Percentiles rank a stretch among this genome's conserved stretches.
Evolutionary conservation across 2,888 invertebrate species (phyloP).

Genomic region (Hydrotaea diabolus): DNA sequence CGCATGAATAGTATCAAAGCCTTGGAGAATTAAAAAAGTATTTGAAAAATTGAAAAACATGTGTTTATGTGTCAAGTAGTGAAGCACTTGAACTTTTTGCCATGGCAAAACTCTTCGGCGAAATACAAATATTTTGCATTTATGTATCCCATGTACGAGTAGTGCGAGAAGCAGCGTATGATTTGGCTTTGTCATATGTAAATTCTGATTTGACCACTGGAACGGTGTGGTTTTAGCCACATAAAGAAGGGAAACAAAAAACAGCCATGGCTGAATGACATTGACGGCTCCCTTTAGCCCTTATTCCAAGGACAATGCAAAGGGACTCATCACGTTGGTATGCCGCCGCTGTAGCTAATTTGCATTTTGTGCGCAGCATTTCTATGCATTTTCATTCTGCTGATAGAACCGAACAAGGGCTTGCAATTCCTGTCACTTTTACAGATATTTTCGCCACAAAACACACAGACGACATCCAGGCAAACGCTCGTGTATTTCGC

Average conservation of each 20-base stretch:
- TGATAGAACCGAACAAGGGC: neutral
- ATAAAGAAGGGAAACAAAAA: too few relatives aligned
- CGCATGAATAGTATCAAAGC: too few relatives aligned
- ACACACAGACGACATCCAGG: neutral
- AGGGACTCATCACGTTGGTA: conserved; percentile 13
- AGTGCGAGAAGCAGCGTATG: neutral
- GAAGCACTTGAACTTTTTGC: too few relatives aligned
- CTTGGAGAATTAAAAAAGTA: too few relatives aligned
- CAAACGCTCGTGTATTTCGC: neutral
- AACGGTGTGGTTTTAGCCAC: neutral
- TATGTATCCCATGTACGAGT: neutral
- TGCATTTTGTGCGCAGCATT: conserved; percentile 22
- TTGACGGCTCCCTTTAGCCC: neutral
- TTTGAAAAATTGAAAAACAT: too few relatives aligned
- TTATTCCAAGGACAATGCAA: neutral
- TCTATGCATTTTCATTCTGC: neutral
- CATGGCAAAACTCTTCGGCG: too few relatives aligned
- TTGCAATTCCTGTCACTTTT: neutral
- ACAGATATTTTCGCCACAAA: neutral
- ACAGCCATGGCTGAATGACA: neutral
- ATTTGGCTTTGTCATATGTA: neutral
- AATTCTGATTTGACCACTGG: neutral
- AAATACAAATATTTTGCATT: too few relatives aligned
- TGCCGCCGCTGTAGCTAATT: conserved; percentile 17
- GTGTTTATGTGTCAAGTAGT: too few relatives aligned